These are phyloP conservation scores for Choloepus hoffmanni DNA, from an alignment of 2,113 vertebrate species.

Conservation along the genomic window DNA sequence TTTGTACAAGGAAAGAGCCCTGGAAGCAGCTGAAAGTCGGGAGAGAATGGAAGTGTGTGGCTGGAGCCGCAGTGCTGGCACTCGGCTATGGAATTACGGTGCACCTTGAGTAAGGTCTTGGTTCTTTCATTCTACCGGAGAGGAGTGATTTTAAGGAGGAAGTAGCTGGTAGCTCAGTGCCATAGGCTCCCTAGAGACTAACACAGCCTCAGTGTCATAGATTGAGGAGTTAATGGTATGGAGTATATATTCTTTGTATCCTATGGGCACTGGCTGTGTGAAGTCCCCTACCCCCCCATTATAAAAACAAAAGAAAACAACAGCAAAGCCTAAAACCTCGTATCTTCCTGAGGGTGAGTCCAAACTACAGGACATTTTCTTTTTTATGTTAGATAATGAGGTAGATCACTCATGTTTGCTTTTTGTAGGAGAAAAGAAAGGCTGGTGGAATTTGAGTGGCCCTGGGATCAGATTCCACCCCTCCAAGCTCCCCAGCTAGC, in stretches of 20 bases:
- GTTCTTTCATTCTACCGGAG: no score
- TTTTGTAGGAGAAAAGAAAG: not conserved
- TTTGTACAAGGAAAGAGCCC: not conserved
- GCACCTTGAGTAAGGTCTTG: no score
- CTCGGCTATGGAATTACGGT: no score
- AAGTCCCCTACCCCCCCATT: not conserved
- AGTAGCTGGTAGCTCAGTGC: no score
- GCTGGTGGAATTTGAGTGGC: not conserved
- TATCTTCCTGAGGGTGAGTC: not conserved
- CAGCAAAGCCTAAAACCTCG: not conserved
- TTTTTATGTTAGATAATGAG: not conserved
- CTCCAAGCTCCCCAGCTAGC: rapidly evolving
- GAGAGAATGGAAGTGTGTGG: not conserved
- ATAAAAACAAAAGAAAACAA: not conserved
- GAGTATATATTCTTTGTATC: rapidly evolving
- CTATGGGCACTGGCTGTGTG: not conserved
- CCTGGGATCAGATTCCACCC: no score
- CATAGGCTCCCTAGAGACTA: rapidly evolving
- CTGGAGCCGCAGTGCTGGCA: no score
- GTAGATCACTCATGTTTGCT: not conserved
- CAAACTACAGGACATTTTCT: not conserved
- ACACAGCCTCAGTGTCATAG: not conserved
- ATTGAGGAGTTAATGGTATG: not conserved
- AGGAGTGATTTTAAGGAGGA: no score
- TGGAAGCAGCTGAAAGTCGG: not conserved